Evolutionary conservation across 2,888 invertebrate species (phyloP).

Genomic region (Petrolisthes manimaculis): DNA sequence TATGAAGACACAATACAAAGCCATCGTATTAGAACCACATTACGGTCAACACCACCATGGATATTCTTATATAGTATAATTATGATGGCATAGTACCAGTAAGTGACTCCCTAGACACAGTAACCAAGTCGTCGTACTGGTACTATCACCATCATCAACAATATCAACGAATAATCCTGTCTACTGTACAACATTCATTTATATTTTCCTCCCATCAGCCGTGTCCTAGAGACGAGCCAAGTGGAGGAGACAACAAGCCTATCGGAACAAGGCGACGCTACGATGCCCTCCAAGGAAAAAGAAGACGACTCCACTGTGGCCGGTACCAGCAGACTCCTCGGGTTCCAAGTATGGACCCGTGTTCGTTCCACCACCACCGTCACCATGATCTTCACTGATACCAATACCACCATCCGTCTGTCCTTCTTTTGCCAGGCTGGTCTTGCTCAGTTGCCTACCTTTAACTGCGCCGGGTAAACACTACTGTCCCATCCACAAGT

Average conservation of each 20-base stretch:
- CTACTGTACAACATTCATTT: background rate
- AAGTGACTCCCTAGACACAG: no score
- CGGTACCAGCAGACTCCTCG: background rate
- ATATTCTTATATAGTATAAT: no score
- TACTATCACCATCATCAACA: no score
- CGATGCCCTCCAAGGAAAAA: background rate
- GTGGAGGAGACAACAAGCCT: background rate
- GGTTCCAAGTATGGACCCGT: constrained; percentile 29
- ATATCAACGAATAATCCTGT: background rate
- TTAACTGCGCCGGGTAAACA: constrained; percentile 12
- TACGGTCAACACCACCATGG: no score
- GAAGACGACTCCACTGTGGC: background rate
- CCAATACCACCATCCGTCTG: constrained; percentile 41
- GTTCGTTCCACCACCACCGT: constrained; percentile 35
- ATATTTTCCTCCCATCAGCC: background rate
- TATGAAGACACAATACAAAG: no score
- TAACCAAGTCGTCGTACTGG: no score
- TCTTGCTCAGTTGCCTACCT: constrained; percentile 21
- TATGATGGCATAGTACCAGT: no score
- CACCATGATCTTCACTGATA: constrained; percentile 45
- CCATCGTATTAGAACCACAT: no score
- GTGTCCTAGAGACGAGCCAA: constrained; percentile 7
- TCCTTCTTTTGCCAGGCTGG: constrained; percentile 36
- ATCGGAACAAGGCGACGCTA: background rate
- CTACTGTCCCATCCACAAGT: no score